Evolutionary conservation across 2,113 vertebrate genomes (phyloP), one percentile per base, ranked within the genome.

Genomic region (Dasypus novemcinctus): DNA sequence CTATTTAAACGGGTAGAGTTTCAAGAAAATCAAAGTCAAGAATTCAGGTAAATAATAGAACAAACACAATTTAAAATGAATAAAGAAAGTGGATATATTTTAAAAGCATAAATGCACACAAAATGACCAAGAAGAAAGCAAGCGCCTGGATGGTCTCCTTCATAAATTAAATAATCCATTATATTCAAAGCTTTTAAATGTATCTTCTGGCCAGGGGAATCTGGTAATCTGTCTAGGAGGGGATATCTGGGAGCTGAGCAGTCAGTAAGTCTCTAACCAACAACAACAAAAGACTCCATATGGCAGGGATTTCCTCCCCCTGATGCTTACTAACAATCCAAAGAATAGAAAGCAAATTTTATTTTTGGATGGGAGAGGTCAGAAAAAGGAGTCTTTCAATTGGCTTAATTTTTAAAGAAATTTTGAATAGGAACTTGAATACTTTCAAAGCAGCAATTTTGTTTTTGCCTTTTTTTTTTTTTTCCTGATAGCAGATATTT

Each of bases 11-110:
- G 43, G 61, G 36, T 36, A 75, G 25, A 63, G 52, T 80, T 87
- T 85, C 8, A 90, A 27, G 25, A 71, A 94, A 72, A 29, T 7
- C 2, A 86, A 76, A 90, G n/a, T 76, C n/a, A 81, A 41, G n/a
- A 87, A 96, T 74, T 85, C 31, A 74, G 61, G 38, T 76, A 68
- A 87, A 81, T 95, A 79, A 69, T 1, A 64, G 41, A 90, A 38
- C 36, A 95, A 72, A 33, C 2, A 75, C 13, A 90, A 76, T 49
- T 49, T 43, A 88, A 59, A 83, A 66, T 49, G 21, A 71, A 87
- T 13, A 52, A 81, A 92, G 59, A 87, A 61, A 86, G 2, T 23
- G 15, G 13, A 29, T 41, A 13, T 7, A 74, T 13, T 20, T 63
- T 66, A 59, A n/a, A 92, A 71, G 20, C 11, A 64, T 75, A 95